phyloP scores from a whole-genome alignment of 1,140 invertebrate genomes.

The Nomia melanderi region DNA sequence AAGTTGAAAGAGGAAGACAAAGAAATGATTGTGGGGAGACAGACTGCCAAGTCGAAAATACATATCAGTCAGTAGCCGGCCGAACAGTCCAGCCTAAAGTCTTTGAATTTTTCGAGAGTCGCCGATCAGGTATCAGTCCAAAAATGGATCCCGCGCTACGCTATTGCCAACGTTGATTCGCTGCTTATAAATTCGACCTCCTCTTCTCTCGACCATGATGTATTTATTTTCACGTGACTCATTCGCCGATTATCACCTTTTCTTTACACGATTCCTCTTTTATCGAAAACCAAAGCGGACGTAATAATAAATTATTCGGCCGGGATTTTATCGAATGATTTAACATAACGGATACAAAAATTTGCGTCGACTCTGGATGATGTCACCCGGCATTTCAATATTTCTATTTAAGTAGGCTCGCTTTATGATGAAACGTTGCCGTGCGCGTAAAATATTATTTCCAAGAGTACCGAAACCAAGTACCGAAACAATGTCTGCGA shows the following conservation, averaged over 20 bases:
- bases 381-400: too few species aligned
- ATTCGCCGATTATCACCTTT: not conserved
- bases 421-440: too few species aligned
- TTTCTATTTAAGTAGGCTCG: too few species aligned
- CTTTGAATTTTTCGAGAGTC: slow-evolving; percentile 73
- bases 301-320: too few species aligned
- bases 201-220: not conserved
- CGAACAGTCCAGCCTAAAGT: slow-evolving; percentile 54
- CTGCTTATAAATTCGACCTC: slow-evolving; percentile 26
- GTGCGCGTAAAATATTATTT: too few species aligned
- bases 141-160: slow-evolving; percentile 54
- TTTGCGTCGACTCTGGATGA: too few species aligned
- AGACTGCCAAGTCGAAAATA: slow-evolving; percentile 71
- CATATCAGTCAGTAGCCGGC: slow-evolving; percentile 61
- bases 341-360: too few species aligned
- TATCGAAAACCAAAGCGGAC: too few species aligned
- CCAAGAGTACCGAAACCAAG: too few species aligned
- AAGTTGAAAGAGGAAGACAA: slow-evolving; percentile 14
- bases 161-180: slow-evolving; percentile 34
- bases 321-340: too few species aligned
- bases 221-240: not conserved
- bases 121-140: slow-evolving; percentile 74
- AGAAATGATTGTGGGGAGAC: slow-evolving; percentile 44
- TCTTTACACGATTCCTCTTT: not conserved
- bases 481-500: too few species aligned